A percentile compares a stretch with the other conserved stretches of the same genome.
phyloP scores from a whole-genome alignment of 2,113 vertebrate genomes.

The Piaya cayana region DNA sequence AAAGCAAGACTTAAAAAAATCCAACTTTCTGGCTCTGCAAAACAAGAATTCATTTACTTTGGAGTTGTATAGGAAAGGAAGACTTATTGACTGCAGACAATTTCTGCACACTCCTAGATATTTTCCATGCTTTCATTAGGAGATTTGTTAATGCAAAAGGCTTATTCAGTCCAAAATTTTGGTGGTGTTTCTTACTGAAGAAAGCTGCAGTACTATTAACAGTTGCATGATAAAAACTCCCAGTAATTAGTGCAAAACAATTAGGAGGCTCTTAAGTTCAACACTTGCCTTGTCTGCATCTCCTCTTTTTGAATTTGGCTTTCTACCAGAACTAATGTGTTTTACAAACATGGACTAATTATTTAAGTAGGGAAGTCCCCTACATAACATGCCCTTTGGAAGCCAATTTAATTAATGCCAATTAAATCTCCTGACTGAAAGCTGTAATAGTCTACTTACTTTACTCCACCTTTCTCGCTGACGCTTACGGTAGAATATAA shows the following conservation, averaged over 20 bases:
- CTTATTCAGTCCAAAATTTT: background rate
- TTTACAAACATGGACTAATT: conserved; percentile 51
- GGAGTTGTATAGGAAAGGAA: background rate
- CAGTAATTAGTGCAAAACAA: conserved; percentile 41
- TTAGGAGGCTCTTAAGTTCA: conserved; percentile 40
- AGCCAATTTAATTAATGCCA: conserved; percentile 43
- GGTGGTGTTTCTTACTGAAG: background rate
- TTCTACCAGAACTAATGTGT: conserved; percentile 38
- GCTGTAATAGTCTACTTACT: background rate
- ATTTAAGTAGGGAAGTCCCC: conserved; percentile 9
- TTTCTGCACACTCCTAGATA: background rate
- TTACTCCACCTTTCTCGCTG: background rate
- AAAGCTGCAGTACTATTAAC: background rate
- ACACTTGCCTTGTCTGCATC: conserved; percentile 16
- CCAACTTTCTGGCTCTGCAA: background rate
- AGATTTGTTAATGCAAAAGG: background rate
- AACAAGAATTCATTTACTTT: background rate
- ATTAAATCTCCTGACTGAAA: conserved; percentile 48
- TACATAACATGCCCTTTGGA: conserved; percentile 12
- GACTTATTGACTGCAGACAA: background rate
- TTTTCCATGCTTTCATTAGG: background rate
- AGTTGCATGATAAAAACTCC: conserved; percentile 22
- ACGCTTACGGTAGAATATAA: background rate
- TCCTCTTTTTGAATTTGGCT: conserved; percentile 24
- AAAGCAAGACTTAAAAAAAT: background rate